phyloP scores from a whole-genome alignment of 2,888 invertebrate species.

The Drosophila testacea region DNA sequence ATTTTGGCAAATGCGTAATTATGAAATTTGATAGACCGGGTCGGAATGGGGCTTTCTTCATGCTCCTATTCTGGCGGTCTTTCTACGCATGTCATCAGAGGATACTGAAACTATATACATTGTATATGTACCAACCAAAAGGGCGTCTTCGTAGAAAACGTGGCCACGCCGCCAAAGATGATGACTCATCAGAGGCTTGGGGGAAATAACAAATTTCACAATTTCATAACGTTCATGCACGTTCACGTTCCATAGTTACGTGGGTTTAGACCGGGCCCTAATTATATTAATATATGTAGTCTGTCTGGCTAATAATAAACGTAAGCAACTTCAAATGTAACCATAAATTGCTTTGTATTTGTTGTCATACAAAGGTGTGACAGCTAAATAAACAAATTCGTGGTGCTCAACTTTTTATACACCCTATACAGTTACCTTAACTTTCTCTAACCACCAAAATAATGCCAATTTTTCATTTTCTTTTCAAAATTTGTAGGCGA shows the following conservation, averaged over 20 bases:
- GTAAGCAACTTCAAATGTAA: conserved; percentile 1
- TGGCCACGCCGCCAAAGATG: not conserved
- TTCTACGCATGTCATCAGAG: conserved; percentile 1
- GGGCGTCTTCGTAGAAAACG: conserved; percentile 5
- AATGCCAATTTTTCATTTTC: too few species aligned
- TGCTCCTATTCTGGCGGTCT: too few species aligned
- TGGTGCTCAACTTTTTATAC: not conserved
- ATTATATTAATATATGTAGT: conserved; percentile 27
- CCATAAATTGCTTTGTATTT: conserved; percentile 4
- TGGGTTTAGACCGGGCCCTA: not conserved
- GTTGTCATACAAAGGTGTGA: conserved; percentile 12
- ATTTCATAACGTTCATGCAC: not conserved
- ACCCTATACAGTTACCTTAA: not conserved
- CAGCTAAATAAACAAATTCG: conserved; percentile 9
- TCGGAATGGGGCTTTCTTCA: not conserved
- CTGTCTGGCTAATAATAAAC: not conserved
- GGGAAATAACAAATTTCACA: conserved; percentile 5
- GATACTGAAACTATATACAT: not conserved
- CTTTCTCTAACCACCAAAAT: not conserved
- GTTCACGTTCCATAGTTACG: not conserved
- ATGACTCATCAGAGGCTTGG: conserved; percentile 2
- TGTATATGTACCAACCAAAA: not conserved
- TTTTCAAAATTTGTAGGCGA: too few species aligned
- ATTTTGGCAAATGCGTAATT: conserved; percentile 2
- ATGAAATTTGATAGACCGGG: not conserved